phyloP scores from a whole-genome alignment of 2,888 invertebrate genomes.

The Rhingia rostrata region DNA sequence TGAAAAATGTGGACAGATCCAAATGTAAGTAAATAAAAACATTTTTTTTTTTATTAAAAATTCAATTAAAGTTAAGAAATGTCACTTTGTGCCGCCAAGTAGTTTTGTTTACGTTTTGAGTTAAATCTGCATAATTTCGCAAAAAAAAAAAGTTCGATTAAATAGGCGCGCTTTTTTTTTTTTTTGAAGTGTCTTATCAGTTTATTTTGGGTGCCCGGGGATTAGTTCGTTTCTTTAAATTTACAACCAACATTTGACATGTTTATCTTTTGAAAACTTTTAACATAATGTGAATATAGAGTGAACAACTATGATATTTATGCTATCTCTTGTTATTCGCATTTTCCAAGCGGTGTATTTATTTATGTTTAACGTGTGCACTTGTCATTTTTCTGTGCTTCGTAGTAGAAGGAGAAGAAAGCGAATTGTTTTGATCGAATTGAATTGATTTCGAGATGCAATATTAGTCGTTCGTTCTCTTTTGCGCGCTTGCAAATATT shows the following conservation, averaged over 20 bases:
- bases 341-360: conserved; percentile 14
- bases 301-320: too few species aligned
- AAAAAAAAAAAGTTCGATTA: background rate
- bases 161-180: conserved; percentile 64
- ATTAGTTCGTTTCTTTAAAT: background rate
- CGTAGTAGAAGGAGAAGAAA: conserved; percentile 5
- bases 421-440: conserved; percentile 41
- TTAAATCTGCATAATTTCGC: conserved; percentile 27
- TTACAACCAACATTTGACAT: conserved; percentile 4
- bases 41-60: background rate
- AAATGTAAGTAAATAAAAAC: conserved; percentile 60
- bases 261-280: conserved; percentile 1
- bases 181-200: conserved; percentile 46
- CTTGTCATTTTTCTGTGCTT: conserved; percentile 46
- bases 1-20: conserved; percentile 74
- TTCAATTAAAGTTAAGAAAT: background rate
- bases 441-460: conserved; percentile 51
- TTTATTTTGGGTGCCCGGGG: background rate
- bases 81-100: background rate
- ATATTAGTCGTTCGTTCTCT: conserved; percentile 60
- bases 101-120: conserved; percentile 39
- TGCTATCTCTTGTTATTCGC: conserved; percentile 1
- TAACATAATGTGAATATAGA: too few species aligned
- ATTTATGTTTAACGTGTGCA: conserved; percentile 23
- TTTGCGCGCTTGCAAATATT: conserved; percentile 31